Evolutionary conservation across 2,888 invertebrate genomes (phyloP).

Genomic region (Pseudanteris insignis): DNA sequence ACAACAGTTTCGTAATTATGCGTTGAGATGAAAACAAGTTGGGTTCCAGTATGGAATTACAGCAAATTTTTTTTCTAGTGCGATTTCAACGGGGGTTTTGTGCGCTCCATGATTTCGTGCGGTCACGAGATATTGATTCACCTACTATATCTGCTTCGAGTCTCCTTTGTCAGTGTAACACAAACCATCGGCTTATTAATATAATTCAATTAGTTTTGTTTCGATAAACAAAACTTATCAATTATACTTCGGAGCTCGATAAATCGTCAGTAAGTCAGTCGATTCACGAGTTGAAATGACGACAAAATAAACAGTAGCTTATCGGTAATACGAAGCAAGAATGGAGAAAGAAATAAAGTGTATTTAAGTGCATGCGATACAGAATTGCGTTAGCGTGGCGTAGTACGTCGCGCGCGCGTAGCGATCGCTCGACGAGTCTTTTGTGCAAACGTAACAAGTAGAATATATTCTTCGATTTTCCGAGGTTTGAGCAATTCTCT

Average conservation of each 20-base stretch:
- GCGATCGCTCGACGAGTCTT: conserved; percentile 19
- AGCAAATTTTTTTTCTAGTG: conserved; percentile 10
- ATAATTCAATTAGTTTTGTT: no score
- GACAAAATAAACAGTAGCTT: no score
- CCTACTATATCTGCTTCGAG: not conserved
- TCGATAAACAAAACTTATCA: no score
- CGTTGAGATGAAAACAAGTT: conserved; percentile 1
- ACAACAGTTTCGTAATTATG: conserved; percentile 8
- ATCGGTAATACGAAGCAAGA: no score
- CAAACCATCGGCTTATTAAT: no score
- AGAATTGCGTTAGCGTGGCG: not conserved
- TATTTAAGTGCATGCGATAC: not conserved
- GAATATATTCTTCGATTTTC: conserved; percentile 30
- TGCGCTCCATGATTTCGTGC: not conserved
- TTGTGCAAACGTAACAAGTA: conserved; percentile 28
- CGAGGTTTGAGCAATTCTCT: conserved; percentile 21
- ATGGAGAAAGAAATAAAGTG: no score
- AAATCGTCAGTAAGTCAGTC: no score
- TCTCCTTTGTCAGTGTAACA: no score
- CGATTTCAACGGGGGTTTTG: conserved; percentile 9
- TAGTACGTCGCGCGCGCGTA: conserved; percentile 9
- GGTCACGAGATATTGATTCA: conserved; percentile 7
- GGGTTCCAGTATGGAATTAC: conserved; percentile 2
- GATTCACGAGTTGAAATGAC: no score
- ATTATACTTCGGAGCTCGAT: no score